These are phyloP conservation scores for Zelostemma sp. DNA, from an alignment of 1,140 invertebrate species.

Conservation along the genomic window DNA sequence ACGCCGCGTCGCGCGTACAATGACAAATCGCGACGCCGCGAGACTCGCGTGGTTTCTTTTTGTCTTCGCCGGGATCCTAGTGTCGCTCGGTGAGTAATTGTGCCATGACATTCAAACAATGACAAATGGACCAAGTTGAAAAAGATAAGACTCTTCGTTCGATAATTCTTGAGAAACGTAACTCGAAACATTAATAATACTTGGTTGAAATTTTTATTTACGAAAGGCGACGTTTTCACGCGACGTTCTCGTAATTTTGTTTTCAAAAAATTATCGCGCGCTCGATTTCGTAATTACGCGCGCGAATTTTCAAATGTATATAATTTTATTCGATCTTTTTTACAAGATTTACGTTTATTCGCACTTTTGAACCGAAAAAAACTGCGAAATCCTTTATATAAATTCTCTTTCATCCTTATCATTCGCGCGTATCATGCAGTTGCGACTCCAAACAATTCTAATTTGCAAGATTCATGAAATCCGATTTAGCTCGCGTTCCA, in stretches of 20 bases:
- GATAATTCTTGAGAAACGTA: background rate
- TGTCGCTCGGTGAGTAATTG: slow-evolving; percentile 37
- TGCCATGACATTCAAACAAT: slow-evolving; percentile 10
- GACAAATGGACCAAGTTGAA: too few species aligned
- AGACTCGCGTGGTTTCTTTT: slow-evolving; percentile 22
- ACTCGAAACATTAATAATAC: too few species aligned
- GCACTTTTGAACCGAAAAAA: slow-evolving; percentile 21
- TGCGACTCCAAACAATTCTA: slow-evolving; percentile 35
- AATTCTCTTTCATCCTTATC: background rate
- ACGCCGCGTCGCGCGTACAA: slow-evolving; percentile 8
- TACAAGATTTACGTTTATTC: too few species aligned
- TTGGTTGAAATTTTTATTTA: slow-evolving; percentile 23
- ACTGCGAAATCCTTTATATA: background rate
- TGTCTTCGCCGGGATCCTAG: slow-evolving; percentile 10
- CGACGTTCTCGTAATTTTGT: slow-evolving; percentile 19
- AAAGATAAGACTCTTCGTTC: too few species aligned
- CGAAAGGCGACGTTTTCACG: slow-evolving; percentile 24
- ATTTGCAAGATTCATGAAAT: slow-evolving; percentile 39
- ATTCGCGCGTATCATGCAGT: slow-evolving; percentile 13
- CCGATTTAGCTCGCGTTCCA: slow-evolving; percentile 34
- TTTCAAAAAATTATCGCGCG: too few species aligned
- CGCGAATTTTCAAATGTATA: too few species aligned
- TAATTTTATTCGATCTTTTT: too few species aligned
- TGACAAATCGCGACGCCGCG: slow-evolving; percentile 6
- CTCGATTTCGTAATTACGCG: too few species aligned